Evolutionary conservation across 2,113 vertebrate genomes (phyloP).

Genomic region (Upupa epops): DNA sequence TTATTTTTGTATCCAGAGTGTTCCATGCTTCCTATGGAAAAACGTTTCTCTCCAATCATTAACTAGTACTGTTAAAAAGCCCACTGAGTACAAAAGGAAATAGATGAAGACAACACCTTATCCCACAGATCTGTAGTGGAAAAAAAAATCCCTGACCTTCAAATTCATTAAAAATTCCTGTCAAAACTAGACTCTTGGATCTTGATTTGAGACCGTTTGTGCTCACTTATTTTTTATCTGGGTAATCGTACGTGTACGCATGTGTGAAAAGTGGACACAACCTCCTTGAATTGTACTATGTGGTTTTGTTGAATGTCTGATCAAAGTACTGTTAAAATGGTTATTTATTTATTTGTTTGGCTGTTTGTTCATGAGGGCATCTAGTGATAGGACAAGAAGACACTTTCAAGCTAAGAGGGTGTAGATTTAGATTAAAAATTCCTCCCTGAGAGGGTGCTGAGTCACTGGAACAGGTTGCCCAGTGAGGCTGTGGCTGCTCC

Average conservation of each 20-base stretch:
- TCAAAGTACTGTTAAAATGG: too few relatives aligned
- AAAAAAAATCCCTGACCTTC: not conserved
- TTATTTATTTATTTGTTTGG: too few relatives aligned
- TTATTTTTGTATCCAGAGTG: not conserved
- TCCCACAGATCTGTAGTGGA: not conserved
- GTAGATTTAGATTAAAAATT: too few relatives aligned
- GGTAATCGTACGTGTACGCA: fast-evolving
- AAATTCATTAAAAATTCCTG: not conserved
- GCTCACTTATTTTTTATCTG: not conserved
- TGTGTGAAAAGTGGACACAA: not conserved
- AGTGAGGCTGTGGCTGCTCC: too few relatives aligned
- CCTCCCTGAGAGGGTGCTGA: too few relatives aligned
- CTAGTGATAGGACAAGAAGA: too few relatives aligned
- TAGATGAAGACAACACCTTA: not conserved
- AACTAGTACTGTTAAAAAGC: not conserved
- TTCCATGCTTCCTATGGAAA: not conserved
- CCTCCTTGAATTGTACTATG: too few relatives aligned
- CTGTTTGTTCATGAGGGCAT: too few relatives aligned
- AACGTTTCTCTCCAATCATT: not conserved
- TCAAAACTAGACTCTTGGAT: not conserved
- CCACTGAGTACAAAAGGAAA: not conserved
- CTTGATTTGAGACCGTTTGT: not conserved
- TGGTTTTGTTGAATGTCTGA: too few relatives aligned
- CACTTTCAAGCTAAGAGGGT: too few relatives aligned
- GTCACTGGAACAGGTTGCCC: too few relatives aligned